Conservation (phyloP, 2,888 invertebrate genomes). For the Empis livida region DNA sequence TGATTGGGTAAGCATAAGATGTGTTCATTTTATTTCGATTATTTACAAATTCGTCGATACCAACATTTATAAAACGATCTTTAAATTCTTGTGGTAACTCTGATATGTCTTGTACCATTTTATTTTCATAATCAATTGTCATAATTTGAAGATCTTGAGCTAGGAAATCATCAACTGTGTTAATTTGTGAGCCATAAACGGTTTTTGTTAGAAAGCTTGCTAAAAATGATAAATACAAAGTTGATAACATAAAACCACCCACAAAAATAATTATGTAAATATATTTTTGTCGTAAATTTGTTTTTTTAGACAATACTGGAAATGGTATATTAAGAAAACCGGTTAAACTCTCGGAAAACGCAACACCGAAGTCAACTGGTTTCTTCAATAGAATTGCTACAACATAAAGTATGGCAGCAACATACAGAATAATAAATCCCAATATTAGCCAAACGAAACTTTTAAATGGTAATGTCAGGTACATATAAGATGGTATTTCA, state of each 20-base stretch:
- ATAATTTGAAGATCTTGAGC: constrained; percentile 20
- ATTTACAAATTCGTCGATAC: neutral
- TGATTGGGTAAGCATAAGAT: constrained; percentile 22
- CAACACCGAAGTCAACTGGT: neutral
- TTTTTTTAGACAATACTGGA: neutral
- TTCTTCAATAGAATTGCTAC: too few relatives aligned
- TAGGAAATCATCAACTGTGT: constrained; percentile 22
- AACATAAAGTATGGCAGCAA: neutral
- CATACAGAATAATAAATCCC: constrained; percentile 8
- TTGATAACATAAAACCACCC: constrained; percentile 19
- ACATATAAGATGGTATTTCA: constrained; percentile 21
- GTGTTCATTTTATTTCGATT: constrained; percentile 18
- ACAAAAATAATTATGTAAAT: too few relatives aligned
- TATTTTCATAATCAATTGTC: constrained; percentile 27
- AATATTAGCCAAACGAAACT: constrained; percentile 19
- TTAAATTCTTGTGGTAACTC: neutral
- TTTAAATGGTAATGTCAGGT: constrained; percentile 22
- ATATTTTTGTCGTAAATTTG: constrained; percentile 16
- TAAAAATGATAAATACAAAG: constrained; percentile 22
- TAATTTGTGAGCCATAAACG: constrained; percentile 21
- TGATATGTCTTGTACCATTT: constrained; percentile 10
- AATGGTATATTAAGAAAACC: constrained; percentile 20
- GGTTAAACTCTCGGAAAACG: constrained; percentile 16
- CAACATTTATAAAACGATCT: neutral
- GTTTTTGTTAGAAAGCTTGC: constrained; percentile 25